phyloP scores from a whole-genome alignment of 2,888 invertebrate genomes.

The Sepioteuthis lessoniana region DNA sequence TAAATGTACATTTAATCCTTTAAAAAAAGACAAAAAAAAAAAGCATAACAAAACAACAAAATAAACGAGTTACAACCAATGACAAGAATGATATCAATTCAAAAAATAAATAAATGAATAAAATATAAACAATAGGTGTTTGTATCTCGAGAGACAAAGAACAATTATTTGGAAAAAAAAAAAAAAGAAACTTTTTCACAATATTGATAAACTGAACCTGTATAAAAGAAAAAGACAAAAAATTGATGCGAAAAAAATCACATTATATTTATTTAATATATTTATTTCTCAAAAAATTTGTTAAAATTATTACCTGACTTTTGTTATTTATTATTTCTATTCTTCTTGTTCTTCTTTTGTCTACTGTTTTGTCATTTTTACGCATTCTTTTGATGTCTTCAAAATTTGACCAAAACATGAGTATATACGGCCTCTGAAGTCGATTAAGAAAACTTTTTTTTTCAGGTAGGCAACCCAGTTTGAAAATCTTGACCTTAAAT shows the following conservation, averaged over 20 bases:
- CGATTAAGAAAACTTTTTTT: too few relatives aligned
- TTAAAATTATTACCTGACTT: background rate
- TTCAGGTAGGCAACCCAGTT: too few relatives aligned
- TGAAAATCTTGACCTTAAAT: too few relatives aligned
- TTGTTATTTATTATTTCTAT: background rate
- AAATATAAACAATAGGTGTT: background rate
- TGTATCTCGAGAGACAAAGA: background rate
- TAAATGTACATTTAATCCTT: background rate
- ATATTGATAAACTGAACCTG: background rate
- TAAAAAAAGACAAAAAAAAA: background rate
- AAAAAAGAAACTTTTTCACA: background rate
- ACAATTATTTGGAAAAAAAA: background rate
- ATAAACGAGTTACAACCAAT: too few relatives aligned
- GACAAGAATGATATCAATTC: background rate
- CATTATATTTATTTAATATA: background rate
- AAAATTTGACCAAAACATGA: too few relatives aligned
- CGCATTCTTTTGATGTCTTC: background rate
- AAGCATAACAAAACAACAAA: too few relatives aligned
- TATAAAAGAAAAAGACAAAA: background rate
- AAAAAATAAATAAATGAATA: too few relatives aligned
- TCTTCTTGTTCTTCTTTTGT: background rate
- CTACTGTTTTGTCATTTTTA: background rate
- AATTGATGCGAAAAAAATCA: background rate
- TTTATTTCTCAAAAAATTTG: constrained; percentile 6
- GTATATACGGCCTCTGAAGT: too few relatives aligned